Percentiles rank a stretch among this genome's conserved stretches.
phyloP scores from a whole-genome alignment of 2,888 invertebrate species.

The Tetragnatha montana region DNA sequence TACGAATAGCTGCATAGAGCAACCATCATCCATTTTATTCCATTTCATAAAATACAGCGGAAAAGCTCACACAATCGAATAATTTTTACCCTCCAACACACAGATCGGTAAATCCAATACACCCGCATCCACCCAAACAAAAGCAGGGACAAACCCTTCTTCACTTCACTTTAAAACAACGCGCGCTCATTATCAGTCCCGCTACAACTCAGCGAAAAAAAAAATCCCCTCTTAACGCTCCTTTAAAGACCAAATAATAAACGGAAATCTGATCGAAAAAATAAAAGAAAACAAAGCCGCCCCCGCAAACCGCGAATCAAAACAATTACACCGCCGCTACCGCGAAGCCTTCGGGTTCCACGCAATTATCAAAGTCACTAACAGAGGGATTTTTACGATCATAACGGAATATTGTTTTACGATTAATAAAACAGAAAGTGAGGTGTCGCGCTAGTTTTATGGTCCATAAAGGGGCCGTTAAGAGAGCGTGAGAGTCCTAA shows the following conservation, averaged over 20 bases:
- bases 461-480: constrained; percentile 55
- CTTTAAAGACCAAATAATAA: constrained; percentile 53
- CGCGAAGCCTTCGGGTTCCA: constrained; percentile 17
- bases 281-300: not conserved
- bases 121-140: too few relatives aligned
- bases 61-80: too few relatives aligned
- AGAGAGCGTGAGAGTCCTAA: constrained; percentile 46
- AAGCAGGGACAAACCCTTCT: too few relatives aligned
- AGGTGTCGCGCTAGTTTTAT: constrained; percentile 14
- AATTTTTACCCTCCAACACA: too few relatives aligned
- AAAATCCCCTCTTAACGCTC: constrained; percentile 3
- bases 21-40: too few relatives aligned
- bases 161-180: not conserved
- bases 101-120: too few relatives aligned
- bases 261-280: constrained; percentile 50
- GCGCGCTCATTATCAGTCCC: not conserved
- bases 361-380: constrained; percentile 59
- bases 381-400: constrained; percentile 59
- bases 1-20: too few relatives aligned
- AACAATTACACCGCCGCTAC: constrained; percentile 32
- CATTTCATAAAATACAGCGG: too few relatives aligned
- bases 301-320: constrained; percentile 29
- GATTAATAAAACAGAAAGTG: constrained; percentile 63
- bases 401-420: constrained; percentile 66
- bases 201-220: not conserved